Conservation (phyloP, 2,888 invertebrate genomes). For the Rhopalosiphum nymphaeae region DNA sequence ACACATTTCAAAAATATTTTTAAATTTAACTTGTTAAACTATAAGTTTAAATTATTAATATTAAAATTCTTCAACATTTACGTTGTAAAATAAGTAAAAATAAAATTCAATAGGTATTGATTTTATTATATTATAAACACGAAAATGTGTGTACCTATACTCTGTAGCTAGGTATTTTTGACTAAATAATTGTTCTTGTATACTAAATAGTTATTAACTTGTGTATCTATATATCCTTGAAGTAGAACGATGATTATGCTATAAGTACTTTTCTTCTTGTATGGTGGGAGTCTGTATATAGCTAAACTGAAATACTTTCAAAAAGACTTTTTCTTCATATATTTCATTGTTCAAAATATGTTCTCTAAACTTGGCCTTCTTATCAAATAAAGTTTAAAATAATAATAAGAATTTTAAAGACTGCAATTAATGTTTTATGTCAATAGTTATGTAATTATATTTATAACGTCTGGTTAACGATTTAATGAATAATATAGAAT, state of each 20-base stretch:
- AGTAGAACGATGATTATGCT: background rate
- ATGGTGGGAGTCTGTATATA: background rate
- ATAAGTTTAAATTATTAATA: background rate
- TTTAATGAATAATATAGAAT: background rate
- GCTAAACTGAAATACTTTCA: background rate
- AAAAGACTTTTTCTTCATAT: background rate
- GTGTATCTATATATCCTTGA: background rate
- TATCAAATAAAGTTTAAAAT: background rate
- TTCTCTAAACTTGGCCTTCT: conserved; percentile 16
- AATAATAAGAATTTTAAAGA: background rate
- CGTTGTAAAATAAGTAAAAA: background rate
- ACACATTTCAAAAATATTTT: background rate
- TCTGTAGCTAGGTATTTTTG: background rate
- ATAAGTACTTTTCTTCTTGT: background rate
- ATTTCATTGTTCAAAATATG: background rate
- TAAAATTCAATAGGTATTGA: background rate
- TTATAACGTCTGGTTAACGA: background rate
- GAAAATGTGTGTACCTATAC: background rate
- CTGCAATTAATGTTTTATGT: background rate
- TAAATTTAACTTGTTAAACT: background rate
- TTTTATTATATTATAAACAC: background rate
- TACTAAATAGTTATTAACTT: background rate
- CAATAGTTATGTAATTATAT: background rate
- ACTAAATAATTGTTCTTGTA: background rate
- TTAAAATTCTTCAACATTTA: background rate